A percentile compares a stretch with the other conserved stretches of the same genome.
Conservation (phyloP, 2,113 vertebrate species). For the Apaloderma vittatum region DNA sequence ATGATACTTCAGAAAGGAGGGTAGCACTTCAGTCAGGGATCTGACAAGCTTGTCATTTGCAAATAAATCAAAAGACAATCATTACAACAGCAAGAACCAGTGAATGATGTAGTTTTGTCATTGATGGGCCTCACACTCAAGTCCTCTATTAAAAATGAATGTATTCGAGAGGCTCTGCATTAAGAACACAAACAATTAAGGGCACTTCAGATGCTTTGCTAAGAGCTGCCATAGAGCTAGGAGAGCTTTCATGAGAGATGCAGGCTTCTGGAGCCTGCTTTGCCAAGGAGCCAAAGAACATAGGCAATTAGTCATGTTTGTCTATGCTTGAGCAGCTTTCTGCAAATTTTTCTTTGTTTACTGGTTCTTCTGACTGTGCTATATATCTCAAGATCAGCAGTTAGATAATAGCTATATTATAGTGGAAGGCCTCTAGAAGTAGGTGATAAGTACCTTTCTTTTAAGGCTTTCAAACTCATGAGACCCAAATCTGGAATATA, state of each 20-base stretch:
- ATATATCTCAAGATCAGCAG: background rate
- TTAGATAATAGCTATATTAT: background rate
- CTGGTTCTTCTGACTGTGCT: slow-evolving; percentile 47
- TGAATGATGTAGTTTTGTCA: slow-evolving; percentile 81
- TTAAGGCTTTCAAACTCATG: background rate
- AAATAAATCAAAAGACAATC: slow-evolving; percentile 85
- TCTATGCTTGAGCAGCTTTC: slow-evolving; percentile 48
- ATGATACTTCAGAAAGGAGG: slow-evolving; percentile 73
- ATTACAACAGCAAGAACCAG: slow-evolving; percentile 73
- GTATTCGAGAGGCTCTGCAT: slow-evolving; percentile 83
- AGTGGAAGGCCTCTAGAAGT: background rate
- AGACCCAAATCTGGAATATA: background rate
- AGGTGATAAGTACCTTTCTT: background rate
- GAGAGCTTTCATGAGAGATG: slow-evolving; percentile 73
- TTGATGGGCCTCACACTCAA: slow-evolving; percentile 80
- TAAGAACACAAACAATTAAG: slow-evolving; percentile 87
- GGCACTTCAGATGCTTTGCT: slow-evolving; percentile 81
- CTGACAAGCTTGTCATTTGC: slow-evolving; percentile 82
- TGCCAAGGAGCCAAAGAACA: slow-evolving; percentile 52
- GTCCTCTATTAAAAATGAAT: slow-evolving; percentile 87
- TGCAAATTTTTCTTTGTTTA: slow-evolving; percentile 29
- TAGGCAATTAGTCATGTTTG: slow-evolving; percentile 73
- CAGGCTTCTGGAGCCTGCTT: slow-evolving; percentile 67
- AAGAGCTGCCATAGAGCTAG: slow-evolving; percentile 76
- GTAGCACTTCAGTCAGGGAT: slow-evolving; percentile 71